Conservation (phyloP, 2,888 invertebrate genomes). For the Athalia cordata region DNA sequence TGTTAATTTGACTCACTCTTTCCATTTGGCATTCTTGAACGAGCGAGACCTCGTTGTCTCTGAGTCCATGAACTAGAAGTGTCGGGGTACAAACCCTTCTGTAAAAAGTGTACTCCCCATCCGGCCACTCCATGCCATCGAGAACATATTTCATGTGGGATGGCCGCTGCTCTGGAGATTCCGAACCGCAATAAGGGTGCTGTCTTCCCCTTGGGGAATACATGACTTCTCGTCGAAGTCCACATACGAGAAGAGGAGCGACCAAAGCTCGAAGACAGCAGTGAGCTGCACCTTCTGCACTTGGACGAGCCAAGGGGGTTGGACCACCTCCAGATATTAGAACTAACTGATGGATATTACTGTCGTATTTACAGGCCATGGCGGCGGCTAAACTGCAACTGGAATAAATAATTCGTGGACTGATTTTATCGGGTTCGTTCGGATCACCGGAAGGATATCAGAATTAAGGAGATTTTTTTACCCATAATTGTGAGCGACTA, state of each 20-base stretch:
- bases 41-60: slow-evolving; percentile 80
- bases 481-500: slow-evolving; percentile 84
- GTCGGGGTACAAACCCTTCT: slow-evolving; percentile 79
- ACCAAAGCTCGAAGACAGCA: slow-evolving; percentile 75
- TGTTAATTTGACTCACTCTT: slow-evolving; percentile 73
- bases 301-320: slow-evolving; percentile 79
- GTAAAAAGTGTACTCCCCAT: slow-evolving; percentile 81
- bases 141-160: slow-evolving; percentile 75
- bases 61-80: slow-evolving; percentile 80
- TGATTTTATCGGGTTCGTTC: too few relatives aligned
- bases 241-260: slow-evolving; percentile 78
- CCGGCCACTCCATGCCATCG: slow-evolving; percentile 81
- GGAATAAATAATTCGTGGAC: slow-evolving; percentile 49
- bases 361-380: slow-evolving; percentile 76
- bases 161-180: slow-evolving; percentile 72
- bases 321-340: slow-evolving; percentile 83
- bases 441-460: not conserved
- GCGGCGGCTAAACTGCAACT: slow-evolving; percentile 81
- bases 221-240: slow-evolving; percentile 76
- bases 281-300: slow-evolving; percentile 74
- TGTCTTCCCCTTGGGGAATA: slow-evolving; percentile 77
- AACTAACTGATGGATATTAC: slow-evolving; percentile 78
- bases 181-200: slow-evolving; percentile 74
- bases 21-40: slow-evolving; percentile 84
- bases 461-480: slow-evolving; percentile 65